A percentile compares a stretch with the other conserved stretches of the same genome.
Conservation (phyloP, 2,888 invertebrate species). For the Heliconius sara region DNA sequence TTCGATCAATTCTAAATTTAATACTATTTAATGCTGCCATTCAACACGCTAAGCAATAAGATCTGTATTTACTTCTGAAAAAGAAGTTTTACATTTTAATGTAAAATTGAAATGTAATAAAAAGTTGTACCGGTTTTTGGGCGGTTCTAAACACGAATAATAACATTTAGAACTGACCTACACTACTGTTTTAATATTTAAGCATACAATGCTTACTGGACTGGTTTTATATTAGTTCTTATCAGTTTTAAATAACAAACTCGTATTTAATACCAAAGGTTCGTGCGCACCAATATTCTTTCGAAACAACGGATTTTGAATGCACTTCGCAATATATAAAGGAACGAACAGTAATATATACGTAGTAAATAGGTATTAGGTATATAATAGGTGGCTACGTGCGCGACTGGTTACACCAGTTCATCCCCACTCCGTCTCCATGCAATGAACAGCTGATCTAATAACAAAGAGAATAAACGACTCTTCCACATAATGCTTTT, state of each 20-base stretch:
- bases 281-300: conserved; percentile 33
- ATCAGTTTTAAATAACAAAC: conserved; percentile 5
- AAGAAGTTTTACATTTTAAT: not conserved
- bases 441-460: conserved; percentile 71
- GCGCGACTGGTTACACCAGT: conserved; percentile 62
- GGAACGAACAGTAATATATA: conserved; percentile 23
- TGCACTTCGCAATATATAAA: conserved; percentile 31
- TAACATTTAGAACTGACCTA: conserved; percentile 32
- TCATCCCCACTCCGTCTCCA: conserved; percentile 54
- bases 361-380: conserved; percentile 18
- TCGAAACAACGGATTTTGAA: conserved; percentile 17
- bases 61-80: not conserved
- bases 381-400: conserved; percentile 24
- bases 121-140: not conserved
- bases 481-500: conserved; percentile 5
- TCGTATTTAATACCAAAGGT: conserved; percentile 16
- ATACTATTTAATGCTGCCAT: not conserved
- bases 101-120: not conserved
- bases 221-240: conserved; percentile 17
- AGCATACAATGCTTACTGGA: too few species aligned
- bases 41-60: not conserved
- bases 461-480: conserved; percentile 73
- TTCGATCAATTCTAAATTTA: not conserved
- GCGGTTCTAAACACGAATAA: not conserved
- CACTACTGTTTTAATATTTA: conserved; percentile 9